Evolutionary conservation across 2,888 invertebrate genomes (phyloP).

Genomic region (Drosophila longiperda): DNA sequence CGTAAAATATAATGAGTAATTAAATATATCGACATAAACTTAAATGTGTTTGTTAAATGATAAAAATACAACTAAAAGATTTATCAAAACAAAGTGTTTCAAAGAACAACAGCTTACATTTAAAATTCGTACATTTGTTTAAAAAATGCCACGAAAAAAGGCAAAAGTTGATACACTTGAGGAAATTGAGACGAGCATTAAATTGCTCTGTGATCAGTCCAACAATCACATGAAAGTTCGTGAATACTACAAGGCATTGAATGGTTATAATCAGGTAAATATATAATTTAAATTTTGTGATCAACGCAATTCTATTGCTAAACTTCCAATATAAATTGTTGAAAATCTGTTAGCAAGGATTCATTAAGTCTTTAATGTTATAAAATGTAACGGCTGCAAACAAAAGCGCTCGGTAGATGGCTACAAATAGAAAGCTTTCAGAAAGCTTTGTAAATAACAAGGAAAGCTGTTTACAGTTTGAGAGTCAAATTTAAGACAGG

Average conservation of each 20-base stretch:
- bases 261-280: slow-evolving; percentile 90
- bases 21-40: not conserved
- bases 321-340: not conserved
- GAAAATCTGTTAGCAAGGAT: not conserved
- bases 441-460: not conserved
- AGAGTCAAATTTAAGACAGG: not conserved
- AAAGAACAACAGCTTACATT: not conserved
- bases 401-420: slow-evolving; percentile 25
- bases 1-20: slow-evolving; percentile 3
- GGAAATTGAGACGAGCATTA: slow-evolving; percentile 86
- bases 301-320: not conserved
- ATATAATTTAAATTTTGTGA: not conserved
- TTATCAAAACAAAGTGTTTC: not conserved
- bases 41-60: not conserved
- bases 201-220: slow-evolving; percentile 91
- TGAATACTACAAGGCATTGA: slow-evolving; percentile 89
- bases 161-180: slow-evolving; percentile 84
- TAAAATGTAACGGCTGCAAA: slow-evolving; percentile 13
- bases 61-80: not conserved
- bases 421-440: not conserved
- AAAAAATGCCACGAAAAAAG: slow-evolving; percentile 81
- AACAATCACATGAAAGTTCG: slow-evolving; percentile 91
- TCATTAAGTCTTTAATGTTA: not conserved
- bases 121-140: not conserved
- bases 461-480: not conserved